Evolutionary conservation across 2,888 invertebrate genomes (phyloP), one percentile per base, ranked within the genome.

Genomic region (Monochamus alternatus): DNA sequence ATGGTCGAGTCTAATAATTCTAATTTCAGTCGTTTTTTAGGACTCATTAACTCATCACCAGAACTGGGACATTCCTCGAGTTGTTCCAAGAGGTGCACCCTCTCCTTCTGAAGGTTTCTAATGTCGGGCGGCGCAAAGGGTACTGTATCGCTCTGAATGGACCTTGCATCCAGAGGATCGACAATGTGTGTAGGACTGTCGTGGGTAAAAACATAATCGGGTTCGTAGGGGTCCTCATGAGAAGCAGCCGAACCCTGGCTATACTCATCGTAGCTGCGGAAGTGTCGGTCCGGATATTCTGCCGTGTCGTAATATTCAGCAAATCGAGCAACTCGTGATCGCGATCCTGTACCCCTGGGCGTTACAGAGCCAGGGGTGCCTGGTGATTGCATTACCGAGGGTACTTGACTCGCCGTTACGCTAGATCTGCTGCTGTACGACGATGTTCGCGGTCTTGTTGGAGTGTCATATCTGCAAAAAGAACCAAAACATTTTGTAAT

Each of bases 191-290:
- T 87, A 8, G 90, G 89, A 73, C 90, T 89, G 65, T 90, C 89
- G 76, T 81, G 83, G 76, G 88, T 87, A 80, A 90, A 90, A 43
- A 87, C 87, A 78, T 89, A 90, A 74, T 89, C 89, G 77, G 89
- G 90, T 65, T 88, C 88, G 82, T 87, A 88, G 44, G 82, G 79
- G 65, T 95, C 94, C 80, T 94, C 94, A 85, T 93, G 93, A 43
- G 92, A 92, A 3, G 93, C 92, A 38, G 90, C 91, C 77, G 93
- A 93, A 84, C 95, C 91, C 89, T 93, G 92, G 89, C 95, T 92
- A 90, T 94, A 94, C 90, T 96, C 93, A 85, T 95, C 94, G 86
- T 92, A 93, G 86, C 91, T 93, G 75, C 93, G 92, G 87, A 92
- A 91, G 82, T 92, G 89, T 14, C 91, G 87, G 80, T 91, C 91